Conservation (phyloP, 2,797 vertebrate genomes). For the Macrochelys suwanniensis region DNA sequence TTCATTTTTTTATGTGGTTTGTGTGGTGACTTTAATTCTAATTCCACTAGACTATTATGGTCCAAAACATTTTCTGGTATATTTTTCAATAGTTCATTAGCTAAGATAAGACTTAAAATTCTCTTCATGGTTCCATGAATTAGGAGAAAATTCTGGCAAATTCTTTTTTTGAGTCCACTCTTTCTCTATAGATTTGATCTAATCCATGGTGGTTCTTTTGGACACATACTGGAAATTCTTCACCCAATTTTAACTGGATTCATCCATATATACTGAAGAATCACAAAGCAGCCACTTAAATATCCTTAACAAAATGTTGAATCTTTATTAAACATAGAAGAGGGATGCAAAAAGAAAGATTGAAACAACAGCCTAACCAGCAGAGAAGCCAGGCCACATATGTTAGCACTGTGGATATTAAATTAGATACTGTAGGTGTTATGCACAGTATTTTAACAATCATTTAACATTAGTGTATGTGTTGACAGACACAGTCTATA, state of each 20-base stretch:
- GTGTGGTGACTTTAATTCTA: not conserved
- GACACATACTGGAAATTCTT: not conserved
- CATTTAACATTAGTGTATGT: not conserved
- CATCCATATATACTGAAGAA: fast-evolving
- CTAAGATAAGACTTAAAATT: not conserved
- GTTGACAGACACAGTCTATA: not conserved
- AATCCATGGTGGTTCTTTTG: not conserved
- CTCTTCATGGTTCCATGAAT: not conserved
- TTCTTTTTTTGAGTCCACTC: not conserved
- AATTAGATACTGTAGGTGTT: not conserved
- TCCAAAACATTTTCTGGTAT: not conserved
- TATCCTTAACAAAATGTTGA: not conserved
- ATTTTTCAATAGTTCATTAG: not conserved
- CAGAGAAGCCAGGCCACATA: not conserved
- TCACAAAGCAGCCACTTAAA: not conserved
- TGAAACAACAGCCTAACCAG: not conserved
- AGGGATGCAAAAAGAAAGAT: not conserved
- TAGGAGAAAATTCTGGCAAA: not conserved
- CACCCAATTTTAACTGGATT: not conserved
- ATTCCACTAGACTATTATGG: not conserved
- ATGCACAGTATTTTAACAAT: not conserved
- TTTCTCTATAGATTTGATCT: not conserved
- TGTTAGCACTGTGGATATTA: not conserved
- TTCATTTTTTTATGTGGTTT: not conserved
- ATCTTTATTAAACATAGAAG: not conserved